Evolutionary conservation across 2,113 vertebrate species (phyloP).

Genomic region (Podiceps cristatus): DNA sequence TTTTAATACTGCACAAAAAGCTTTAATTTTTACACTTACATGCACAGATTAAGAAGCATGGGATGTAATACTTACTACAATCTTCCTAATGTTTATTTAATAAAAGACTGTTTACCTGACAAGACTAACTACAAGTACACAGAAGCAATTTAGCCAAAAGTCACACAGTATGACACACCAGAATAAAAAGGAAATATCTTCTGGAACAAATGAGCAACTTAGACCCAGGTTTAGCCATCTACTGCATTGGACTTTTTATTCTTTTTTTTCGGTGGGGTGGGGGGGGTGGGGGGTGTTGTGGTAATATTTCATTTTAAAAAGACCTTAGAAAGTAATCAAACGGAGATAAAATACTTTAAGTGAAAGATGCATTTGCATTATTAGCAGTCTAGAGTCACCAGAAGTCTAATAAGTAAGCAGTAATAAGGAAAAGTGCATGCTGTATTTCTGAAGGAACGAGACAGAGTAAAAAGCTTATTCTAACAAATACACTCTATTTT

Average conservation of each 20-base stretch:
- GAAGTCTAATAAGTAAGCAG: not conserved
- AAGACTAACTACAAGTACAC: not conserved
- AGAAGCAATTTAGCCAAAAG: not conserved
- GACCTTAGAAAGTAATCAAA: not conserved
- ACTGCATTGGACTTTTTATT: not conserved
- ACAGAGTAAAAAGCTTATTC: not conserved
- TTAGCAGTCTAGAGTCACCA: not conserved
- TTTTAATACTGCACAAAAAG: not conserved
- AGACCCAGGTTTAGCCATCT: not conserved
- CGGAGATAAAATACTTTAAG: not conserved
- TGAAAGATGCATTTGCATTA: not conserved
- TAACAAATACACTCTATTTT: not conserved
- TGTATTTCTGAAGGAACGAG: not conserved
- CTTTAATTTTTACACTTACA: not conserved
- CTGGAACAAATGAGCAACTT: not conserved
- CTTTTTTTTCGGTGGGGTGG: rapidly evolving
- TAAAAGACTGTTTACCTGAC: not conserved
- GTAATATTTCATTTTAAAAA: not conserved
- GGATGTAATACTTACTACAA: not conserved
- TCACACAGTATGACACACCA: not conserved
- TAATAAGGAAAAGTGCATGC: not conserved
- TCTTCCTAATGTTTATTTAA: not conserved
- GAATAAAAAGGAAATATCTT: not conserved
- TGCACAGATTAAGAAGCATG: not conserved
- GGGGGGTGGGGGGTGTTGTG: rapidly evolving